Evolutionary conservation across 2,888 invertebrate genomes (phyloP).

Genomic region (Rhingia rostrata): DNA sequence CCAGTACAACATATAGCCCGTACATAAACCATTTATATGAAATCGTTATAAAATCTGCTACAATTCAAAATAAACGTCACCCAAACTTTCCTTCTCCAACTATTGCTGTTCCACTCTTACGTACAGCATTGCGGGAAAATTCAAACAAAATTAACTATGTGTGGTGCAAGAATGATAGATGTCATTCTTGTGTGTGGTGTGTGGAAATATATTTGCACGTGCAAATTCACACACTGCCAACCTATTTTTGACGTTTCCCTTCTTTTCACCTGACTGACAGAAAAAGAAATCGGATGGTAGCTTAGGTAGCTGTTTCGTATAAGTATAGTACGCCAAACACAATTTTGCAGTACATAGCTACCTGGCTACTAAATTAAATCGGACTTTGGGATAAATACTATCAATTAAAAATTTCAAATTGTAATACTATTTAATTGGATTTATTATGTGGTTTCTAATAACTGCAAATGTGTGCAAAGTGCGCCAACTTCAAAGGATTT

Average conservation of each 20-base stretch:
- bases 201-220: constrained; percentile 13
- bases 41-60: too few species aligned
- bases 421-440: constrained; percentile 4
- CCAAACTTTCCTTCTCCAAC: too few species aligned
- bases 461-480: constrained; percentile 56
- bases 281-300: background rate
- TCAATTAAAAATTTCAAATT: constrained; percentile 14
- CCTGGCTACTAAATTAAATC: background rate
- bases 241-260: constrained; percentile 16
- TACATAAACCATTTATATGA: too few species aligned
- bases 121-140: too few species aligned
- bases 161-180: background rate
- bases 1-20: too few species aligned
- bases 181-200: background rate
- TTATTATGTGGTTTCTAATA: constrained; percentile 62
- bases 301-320: background rate
- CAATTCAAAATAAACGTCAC: too few species aligned
- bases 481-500: constrained; percentile 48
- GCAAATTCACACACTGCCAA: constrained; percentile 28
- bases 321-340: constrained; percentile 5
- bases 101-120: too few species aligned
- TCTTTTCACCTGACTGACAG: background rate
- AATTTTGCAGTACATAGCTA: constrained; percentile 6
- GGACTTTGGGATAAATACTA: background rate
- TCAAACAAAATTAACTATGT: too few species aligned